phyloP scores from a whole-genome alignment of 2,888 invertebrate genomes.

The Caradrina kadenii region DNA sequence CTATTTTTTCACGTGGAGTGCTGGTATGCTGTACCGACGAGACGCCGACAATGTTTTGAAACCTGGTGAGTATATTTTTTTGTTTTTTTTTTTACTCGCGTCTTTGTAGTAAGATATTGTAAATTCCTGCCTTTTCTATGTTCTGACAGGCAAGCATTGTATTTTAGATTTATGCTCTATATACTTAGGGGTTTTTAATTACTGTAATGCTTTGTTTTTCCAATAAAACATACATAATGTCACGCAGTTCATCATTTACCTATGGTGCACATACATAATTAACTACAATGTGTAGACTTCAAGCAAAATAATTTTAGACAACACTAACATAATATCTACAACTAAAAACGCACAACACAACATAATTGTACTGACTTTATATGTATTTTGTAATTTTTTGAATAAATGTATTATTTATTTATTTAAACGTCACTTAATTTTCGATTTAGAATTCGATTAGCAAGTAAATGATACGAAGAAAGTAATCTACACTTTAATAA shows the following conservation, averaged over 20 bases:
- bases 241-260: not conserved
- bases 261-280: no score
- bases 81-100: slow-evolving; percentile 10
- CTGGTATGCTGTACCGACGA: slow-evolving; percentile 84
- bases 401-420: no score
- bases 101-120: not conserved
- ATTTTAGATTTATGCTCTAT: no score
- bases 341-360: no score
- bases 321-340: not conserved
- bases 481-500: no score
- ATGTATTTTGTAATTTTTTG: no score
- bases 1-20: slow-evolving; percentile 81
- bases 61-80: slow-evolving; percentile 78
- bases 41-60: slow-evolving; percentile 86
- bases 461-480: no score
- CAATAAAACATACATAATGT: not conserved
- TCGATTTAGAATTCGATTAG: no score
- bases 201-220: not conserved
- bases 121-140: slow-evolving; percentile 3
- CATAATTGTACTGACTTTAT: no score
- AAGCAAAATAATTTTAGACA: not conserved
- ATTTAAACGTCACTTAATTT: no score
- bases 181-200: no score
- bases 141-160: not conserved
- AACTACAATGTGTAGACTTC: not conserved